Percentiles rank a stretch among this genome's conserved stretches.
These are phyloP conservation scores for Idaea straminata DNA, from an alignment of 2,888 invertebrate genomes.

Conservation along the genomic window DNA sequence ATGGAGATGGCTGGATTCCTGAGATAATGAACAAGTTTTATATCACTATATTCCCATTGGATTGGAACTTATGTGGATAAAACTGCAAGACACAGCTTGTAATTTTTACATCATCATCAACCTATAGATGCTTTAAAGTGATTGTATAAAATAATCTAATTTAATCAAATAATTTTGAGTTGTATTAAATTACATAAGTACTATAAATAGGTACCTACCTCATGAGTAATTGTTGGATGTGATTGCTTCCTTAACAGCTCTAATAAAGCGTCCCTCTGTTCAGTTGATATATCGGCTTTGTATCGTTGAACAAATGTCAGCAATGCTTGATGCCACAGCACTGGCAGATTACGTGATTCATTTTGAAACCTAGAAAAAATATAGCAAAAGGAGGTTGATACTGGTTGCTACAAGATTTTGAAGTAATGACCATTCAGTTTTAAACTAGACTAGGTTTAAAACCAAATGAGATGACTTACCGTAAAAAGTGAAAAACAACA, in stretches of 20 bases:
- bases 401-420: background rate
- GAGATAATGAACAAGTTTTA: background rate
- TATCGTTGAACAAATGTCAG: slow-evolving; percentile 97
- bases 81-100: too few species aligned
- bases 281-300: slow-evolving; percentile 95
- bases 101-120: too few species aligned
- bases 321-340: slow-evolving; percentile 98
- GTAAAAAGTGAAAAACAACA: slow-evolving; percentile 95
- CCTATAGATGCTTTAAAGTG: too few species aligned
- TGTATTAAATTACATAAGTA: slow-evolving; percentile 7
- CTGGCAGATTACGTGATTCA: slow-evolving; percentile 92
- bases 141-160: too few species aligned
- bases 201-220: slow-evolving; percentile 43
- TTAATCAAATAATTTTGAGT: background rate
- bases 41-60: background rate
- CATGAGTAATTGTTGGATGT: slow-evolving; percentile 87
- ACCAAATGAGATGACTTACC: slow-evolving; percentile 73
- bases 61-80: background rate
- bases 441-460: background rate
- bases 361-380: slow-evolving; percentile 85
- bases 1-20: background rate
- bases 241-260: slow-evolving; percentile 87
- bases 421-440: background rate
- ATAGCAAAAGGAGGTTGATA: slow-evolving; percentile 10
- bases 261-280: slow-evolving; percentile 93